Percentiles rank a stretch among this genome's conserved stretches.
phyloP scores from a whole-genome alignment of 2,888 invertebrate species.

The Agapostemon virescens region DNA sequence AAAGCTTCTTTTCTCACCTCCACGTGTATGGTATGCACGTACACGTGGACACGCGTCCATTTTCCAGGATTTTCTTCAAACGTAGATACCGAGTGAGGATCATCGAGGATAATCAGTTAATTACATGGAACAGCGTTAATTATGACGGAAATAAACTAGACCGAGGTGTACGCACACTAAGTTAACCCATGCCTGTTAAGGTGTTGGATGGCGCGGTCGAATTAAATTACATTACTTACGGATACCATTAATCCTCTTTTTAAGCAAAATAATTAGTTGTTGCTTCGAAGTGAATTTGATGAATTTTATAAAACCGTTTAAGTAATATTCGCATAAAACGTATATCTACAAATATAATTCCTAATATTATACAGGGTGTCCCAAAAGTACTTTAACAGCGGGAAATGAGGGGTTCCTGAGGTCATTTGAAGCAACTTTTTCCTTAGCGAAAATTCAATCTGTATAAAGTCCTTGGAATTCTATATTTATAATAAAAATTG shows the following conservation, averaged over 20 bases:
- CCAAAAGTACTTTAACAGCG: too few species aligned
- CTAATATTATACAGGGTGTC: too few species aligned
- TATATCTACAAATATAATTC: too few species aligned
- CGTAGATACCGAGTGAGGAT: slow-evolving; percentile 23
- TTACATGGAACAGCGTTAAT: slow-evolving; percentile 55
- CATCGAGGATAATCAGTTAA: slow-evolving; percentile 57
- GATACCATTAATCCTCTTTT: neutral
- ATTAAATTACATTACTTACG: neutral
- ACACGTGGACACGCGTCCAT: neutral
- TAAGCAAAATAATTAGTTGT: neutral
- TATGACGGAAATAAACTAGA: slow-evolving; percentile 36
- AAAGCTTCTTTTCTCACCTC: slow-evolving; percentile 6
- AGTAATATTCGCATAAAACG: too few species aligned
- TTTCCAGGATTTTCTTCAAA: slow-evolving; percentile 30
- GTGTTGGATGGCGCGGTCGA: neutral
- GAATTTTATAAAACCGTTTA: neutral
- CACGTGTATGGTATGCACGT: neutral
- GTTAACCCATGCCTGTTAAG: neutral
- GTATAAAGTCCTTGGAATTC: too few species aligned
- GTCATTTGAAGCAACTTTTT: too few species aligned
- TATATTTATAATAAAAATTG: too few species aligned
- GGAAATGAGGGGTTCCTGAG: too few species aligned
- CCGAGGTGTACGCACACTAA: neutral
- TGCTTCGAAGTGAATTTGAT: neutral
- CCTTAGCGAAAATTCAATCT: too few species aligned